Evolutionary conservation across 2,113 vertebrate species (phyloP), one percentile per base, ranked within the genome.

Genomic region (Equus przewalskii): DNA sequence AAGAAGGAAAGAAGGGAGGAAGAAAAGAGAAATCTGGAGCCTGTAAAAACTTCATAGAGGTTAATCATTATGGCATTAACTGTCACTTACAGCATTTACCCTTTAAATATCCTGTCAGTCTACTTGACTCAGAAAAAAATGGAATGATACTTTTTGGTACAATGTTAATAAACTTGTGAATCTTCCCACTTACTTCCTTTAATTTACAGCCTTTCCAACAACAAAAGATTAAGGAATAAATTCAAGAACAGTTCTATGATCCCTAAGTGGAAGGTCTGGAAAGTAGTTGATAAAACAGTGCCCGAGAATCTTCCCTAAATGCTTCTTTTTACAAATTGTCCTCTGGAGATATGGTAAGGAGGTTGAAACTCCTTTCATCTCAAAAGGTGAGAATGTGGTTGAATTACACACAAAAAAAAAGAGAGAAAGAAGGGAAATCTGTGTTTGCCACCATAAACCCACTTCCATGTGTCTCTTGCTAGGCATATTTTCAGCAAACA

Each of bases 401-500:
- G 58, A 65, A 11, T 56, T 82, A 19, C 51, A 65, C 65, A 26
- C 28, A 60, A 69, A 75, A 58, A 33, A 36, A 6, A 24, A 28
- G 7, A 49, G 21, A 30, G 16, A 28, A n/a, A 15, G 21, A 44
- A 54, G n/a, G 51, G 51, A 54, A 46, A 70, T 60, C 10, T 36
- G 15, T 87, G 56, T 41, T 82, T 33, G 11, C 51, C 69, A 60
- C 30, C 28, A 12, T 36, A 67, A 76, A 64, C n/a, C 21, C 41
- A 70, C 24, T 60, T 60, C 28, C 9, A 36, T 49, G 51, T 62
- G 75, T 85, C n/a, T 78, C 64, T 82, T 69, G 10, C 19, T 76
- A 82, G 51, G 36, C 49, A 51, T 87, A 73, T 91, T 91, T 94
- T 87, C 51, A 91, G 70, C 67, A 81, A 76, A 88, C 65, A 81